Evolutionary conservation across 2,113 vertebrate species (phyloP), one percentile per base, ranked within the genome.

Genomic region (Lycaon pictus): DNA sequence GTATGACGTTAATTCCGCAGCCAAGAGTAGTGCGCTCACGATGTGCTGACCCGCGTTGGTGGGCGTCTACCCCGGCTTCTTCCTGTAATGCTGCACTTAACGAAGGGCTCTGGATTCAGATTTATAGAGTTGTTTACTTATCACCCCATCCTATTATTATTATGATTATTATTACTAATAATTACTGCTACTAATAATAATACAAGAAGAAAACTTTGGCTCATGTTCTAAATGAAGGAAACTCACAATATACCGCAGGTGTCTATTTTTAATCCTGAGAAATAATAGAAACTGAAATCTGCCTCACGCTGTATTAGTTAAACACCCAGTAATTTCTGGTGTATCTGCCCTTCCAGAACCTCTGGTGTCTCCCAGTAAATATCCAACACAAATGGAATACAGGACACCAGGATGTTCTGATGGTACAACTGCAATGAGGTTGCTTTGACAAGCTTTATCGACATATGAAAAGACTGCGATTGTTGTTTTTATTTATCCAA

Each of bases 241-340:
- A 92, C 16, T 22, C 51, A 74, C 3, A 37, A 13, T 11, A 53
- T 37, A 27, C 43, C n/a, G 35, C 7, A 43, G 22, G 8, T 88
- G 43, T 84, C 51, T 65, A 71, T 67, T 91, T 95, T 71, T 51
- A 93, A 93, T 88, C 1, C 27, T 96, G 27, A 88, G 17, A 85
- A 55, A 51, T 83, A 32, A 88, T 60, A 29, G 65, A 90, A 80
- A 76, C 12, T 32, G 19, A 95, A 95, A 82, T 87, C 37, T 69
- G 15, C 63, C 62, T 95, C 35, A 80, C 43, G 53, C 11, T 37
- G 90, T 93, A 16, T 11, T 60, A 27, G 23, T 83, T 72, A 88
- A 92, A 95, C 92, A 53, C 13, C 37, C 4, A 83, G 58, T 43
- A 51, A 20, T 88, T 95, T 88, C 32, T 84, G 53, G 63, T 43